Evolutionary conservation across 2,888 invertebrate genomes (phyloP), one percentile per base, ranked within the genome.

Genomic region (Stenoptilia bipunctidactyla): DNA sequence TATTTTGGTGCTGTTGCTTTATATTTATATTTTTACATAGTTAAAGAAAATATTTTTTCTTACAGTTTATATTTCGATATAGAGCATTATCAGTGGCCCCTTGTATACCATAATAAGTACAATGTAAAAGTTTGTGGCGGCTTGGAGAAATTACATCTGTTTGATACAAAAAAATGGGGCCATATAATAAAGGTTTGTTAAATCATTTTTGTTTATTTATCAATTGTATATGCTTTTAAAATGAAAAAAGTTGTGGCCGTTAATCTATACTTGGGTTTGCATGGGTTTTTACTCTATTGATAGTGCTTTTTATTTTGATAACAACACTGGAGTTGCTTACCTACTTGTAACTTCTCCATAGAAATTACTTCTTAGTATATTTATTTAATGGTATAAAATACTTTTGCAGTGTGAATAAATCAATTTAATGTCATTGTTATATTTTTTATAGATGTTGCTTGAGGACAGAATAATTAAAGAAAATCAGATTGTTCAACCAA

Each of bases 111-210:
- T 46, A 75, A 87, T 12, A 88, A 89, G 40, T 96, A 96, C 67
- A 92, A 93, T 63, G 93, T 96, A 25, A 86, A 20, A 20, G 20
- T 87, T 20, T 92, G 94, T 66, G 77, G 87, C 57, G 94, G 94
- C 9, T 74, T 96, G 43, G 93, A 96, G 66, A 92, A 89, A 63
- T 80, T 93, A 9, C 96, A 96, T 76, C 90, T 94, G 0, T 96
- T 96, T 66, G 96, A 96, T 84, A 88, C 95, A 0, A 88, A 88
- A 48, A 96, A 96, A 83, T 96, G 96, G 90, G 89, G 89, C 45
- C 88, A 91, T 58, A 88, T 96, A 49, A 87, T 89, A 52, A 75
- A 88, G 80, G 91, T 90, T 68, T 45, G 50, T 45, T 15, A 6
- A 5, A 6, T 25, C 25, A 6, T 25, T 25, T 25, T 6, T 25